phyloP scores from a whole-genome alignment of 2,113 vertebrate species.

The Oplegnathus fasciatus region DNA sequence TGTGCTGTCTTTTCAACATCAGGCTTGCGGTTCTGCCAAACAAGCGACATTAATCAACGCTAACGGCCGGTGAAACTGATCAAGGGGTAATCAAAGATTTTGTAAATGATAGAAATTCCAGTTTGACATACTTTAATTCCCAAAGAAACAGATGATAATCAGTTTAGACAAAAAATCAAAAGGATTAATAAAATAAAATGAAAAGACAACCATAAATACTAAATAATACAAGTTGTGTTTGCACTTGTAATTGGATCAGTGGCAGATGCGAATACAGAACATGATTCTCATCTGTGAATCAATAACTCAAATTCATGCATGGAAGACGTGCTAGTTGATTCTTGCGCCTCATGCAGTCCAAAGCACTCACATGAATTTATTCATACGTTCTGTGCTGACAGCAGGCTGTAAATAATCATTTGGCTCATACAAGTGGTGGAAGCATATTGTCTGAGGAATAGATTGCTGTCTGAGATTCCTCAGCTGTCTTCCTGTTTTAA shows the following conservation, averaged over 20 bases:
- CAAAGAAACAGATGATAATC: not conserved
- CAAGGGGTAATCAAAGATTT: not conserved
- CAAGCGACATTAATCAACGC: constrained; percentile 22
- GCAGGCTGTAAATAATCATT: constrained; percentile 74
- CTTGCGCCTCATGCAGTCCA: constrained; percentile 41
- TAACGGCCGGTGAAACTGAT: not conserved
- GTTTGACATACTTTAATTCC: not conserved
- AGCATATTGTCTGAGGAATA: constrained; percentile 67
- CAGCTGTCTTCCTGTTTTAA: constrained; percentile 62
- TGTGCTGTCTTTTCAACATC: constrained; percentile 27
- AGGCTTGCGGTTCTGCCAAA: constrained; percentile 19
- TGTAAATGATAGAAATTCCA: not conserved
- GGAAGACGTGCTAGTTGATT: constrained; percentile 48
- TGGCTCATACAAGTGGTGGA: constrained; percentile 56
- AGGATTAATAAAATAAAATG: not conserved
- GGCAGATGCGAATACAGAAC: constrained; percentile 40
- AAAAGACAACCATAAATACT: not conserved
- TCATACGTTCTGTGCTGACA: constrained; percentile 63
- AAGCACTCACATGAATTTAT: constrained; percentile 64
- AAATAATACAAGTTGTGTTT: constrained; percentile 31
- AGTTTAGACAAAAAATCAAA: not conserved
- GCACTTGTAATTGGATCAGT: constrained; percentile 44
- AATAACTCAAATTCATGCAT: constrained; percentile 57
- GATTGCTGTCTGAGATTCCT: constrained; percentile 65
- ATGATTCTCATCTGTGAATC: constrained; percentile 50